These are phyloP conservation scores for Schizopygopsis pylzovi DNA, from an alignment of 2,797 vertebrate species.

Conservation along the genomic window DNA sequence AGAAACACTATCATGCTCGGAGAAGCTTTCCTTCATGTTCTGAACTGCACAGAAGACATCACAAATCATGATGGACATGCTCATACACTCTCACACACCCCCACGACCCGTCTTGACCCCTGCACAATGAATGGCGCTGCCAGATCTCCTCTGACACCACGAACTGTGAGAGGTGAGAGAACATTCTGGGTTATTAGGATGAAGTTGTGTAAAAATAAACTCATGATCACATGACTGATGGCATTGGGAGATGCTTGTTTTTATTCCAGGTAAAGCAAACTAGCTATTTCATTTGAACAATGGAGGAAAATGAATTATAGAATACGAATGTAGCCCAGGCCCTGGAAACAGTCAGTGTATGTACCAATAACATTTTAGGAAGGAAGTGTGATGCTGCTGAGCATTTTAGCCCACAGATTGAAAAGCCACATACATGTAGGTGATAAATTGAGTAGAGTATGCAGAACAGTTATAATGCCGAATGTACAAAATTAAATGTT, in stretches of 20 bases:
- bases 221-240: neutral
- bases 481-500: neutral
- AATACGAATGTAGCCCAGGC: neutral
- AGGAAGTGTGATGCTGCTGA: conserved; percentile 27
- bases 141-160: conserved; percentile 40
- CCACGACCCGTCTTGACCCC: neutral
- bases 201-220: neutral
- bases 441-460: neutral
- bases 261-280: neutral
- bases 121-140: neutral
- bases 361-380: neutral
- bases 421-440: conserved; percentile 12
- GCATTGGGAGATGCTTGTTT: neutral
- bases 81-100: neutral
- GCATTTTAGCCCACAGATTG: neutral
- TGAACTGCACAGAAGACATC: conserved; percentile 41
- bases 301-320: neutral
- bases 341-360: conserved; percentile 1
- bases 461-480: neutral
- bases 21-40: conserved; percentile 57
- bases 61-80: neutral
- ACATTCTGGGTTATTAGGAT: neutral
- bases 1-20: conserved; percentile 56
- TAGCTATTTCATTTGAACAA: neutral
- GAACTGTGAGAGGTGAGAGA: conserved; percentile 43